These are phyloP conservation scores for Abrostola tripartita DNA, from an alignment of 2,888 invertebrate genomes.

Conservation along the genomic window DNA sequence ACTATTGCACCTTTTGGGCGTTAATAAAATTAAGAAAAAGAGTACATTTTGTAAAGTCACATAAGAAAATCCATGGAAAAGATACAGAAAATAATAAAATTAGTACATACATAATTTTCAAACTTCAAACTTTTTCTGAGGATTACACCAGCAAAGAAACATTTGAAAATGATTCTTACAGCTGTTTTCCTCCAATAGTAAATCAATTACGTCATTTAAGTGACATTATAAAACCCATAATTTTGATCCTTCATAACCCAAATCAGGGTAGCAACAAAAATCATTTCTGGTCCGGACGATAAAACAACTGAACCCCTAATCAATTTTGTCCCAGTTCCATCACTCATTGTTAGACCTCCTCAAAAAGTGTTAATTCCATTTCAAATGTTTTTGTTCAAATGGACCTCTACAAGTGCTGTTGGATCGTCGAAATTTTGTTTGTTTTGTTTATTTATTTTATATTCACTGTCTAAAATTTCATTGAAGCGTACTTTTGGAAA, in stretches of 20 bases:
- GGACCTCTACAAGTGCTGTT: slow-evolving; percentile 15
- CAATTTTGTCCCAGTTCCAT: slow-evolving; percentile 28
- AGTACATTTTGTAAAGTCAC: too few species aligned
- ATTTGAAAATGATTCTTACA: too few species aligned
- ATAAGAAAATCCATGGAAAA: too few species aligned
- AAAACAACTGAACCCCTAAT: slow-evolving; percentile 24
- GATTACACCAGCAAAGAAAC: too few species aligned
- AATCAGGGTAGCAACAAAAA: slow-evolving; percentile 14
- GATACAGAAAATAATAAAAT: too few species aligned
- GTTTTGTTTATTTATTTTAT: slow-evolving; percentile 18
- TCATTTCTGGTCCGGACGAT: slow-evolving; percentile 9
- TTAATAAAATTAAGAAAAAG: too few species aligned
- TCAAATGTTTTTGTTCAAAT: slow-evolving; percentile 35
- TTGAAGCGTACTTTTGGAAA: neutral
- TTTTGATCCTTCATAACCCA: neutral
- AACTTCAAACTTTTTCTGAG: too few species aligned
- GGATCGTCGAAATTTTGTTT: slow-evolving; percentile 11
- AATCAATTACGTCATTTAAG: too few species aligned
- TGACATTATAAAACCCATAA: neutral
- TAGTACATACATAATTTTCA: too few species aligned
- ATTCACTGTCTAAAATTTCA: slow-evolving; percentile 1
- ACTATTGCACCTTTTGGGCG: too few species aligned
- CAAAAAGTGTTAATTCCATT: slow-evolving; percentile 40
- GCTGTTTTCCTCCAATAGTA: too few species aligned
- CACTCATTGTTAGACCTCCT: slow-evolving; percentile 36